Percentiles rank a stretch among this genome's conserved stretches.
These are phyloP conservation scores for Zaprionus gabonicus DNA, from an alignment of 1,140 invertebrate genomes.

Conservation along the genomic window DNA sequence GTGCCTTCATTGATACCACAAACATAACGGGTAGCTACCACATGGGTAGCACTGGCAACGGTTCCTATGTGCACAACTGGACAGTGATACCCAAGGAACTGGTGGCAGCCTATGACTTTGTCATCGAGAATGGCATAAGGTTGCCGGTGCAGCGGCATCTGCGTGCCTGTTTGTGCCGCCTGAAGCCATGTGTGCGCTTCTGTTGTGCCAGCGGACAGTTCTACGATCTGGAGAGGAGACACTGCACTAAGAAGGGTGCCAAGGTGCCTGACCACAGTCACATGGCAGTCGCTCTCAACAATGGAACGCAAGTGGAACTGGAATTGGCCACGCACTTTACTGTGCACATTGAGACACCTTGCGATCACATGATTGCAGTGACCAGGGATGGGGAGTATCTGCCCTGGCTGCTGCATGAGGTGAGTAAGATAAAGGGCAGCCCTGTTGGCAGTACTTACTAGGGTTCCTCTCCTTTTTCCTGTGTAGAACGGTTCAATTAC, in stretches of 20 bases:
- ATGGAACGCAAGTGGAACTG: conserved; percentile 40
- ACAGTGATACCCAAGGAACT: conserved; percentile 64
- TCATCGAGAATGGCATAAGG: conserved; percentile 70
- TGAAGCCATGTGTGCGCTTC: conserved; percentile 69
- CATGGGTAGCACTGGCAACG: conserved; percentile 33
- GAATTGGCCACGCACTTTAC: conserved; percentile 41
- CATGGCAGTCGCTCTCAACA: conserved; percentile 44
- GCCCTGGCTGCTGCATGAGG: conserved; percentile 69
- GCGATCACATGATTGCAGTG: conserved; percentile 64
- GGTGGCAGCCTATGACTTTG: conserved; percentile 73
- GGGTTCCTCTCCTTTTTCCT: not conserved
- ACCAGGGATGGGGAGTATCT: conserved; percentile 50
- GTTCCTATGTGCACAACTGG: conserved; percentile 63
- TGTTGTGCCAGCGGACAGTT: conserved; percentile 61
- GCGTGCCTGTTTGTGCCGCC: conserved; percentile 71
- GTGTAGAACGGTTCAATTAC: conserved; percentile 68
- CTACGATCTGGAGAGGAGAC: conserved; percentile 53
- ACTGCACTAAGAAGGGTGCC: conserved; percentile 17
- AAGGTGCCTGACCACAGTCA: conserved; percentile 33
- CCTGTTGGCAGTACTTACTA: too few species aligned
- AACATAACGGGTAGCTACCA: conserved; percentile 71
- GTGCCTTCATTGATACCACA: conserved; percentile 77
- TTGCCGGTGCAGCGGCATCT: conserved; percentile 58
- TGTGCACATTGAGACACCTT: conserved; percentile 65
- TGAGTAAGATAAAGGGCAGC: not conserved